phyloP scores from a whole-genome alignment of 2,113 vertebrate species.

The Mugil cephalus region DNA sequence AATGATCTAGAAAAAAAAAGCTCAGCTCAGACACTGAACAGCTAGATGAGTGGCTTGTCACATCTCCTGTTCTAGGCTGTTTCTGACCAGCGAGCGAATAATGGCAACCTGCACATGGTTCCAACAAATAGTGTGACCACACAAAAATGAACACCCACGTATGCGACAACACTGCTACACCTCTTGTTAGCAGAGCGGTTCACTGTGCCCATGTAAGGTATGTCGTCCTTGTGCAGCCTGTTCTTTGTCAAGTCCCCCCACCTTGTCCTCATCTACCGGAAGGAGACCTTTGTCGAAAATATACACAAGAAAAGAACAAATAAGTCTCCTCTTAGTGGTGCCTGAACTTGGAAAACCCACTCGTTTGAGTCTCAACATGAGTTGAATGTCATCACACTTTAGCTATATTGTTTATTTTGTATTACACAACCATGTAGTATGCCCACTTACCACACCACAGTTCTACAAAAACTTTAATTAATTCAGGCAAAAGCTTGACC shows the following conservation, averaged over 20 bases:
- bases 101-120: conserved; percentile 46
- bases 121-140: conserved; percentile 41
- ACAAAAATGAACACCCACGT: conserved; percentile 56
- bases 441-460: background rate
- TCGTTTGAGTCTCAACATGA: conserved; percentile 14
- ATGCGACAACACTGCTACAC: conserved; percentile 39
- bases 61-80: conserved; percentile 10
- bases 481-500: background rate
- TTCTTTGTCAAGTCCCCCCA: conserved; percentile 35
- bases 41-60: conserved; percentile 50
- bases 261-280: conserved; percentile 29
- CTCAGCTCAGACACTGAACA: conserved; percentile 20
- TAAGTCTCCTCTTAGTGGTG: background rate
- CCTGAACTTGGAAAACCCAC: conserved; percentile 3
- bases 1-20: conserved; percentile 3
- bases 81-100: conserved; percentile 41
- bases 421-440: background rate
- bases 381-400: conserved; percentile 13
- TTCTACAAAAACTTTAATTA: background rate
- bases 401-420: background rate
- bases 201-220: conserved; percentile 16
- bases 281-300: background rate
- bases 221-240: conserved; percentile 9
- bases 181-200: conserved; percentile 41
- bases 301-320: conserved; percentile 2